phyloP scores from a whole-genome alignment of 2,797 vertebrate genomes.

The Epinephelus awoara region DNA sequence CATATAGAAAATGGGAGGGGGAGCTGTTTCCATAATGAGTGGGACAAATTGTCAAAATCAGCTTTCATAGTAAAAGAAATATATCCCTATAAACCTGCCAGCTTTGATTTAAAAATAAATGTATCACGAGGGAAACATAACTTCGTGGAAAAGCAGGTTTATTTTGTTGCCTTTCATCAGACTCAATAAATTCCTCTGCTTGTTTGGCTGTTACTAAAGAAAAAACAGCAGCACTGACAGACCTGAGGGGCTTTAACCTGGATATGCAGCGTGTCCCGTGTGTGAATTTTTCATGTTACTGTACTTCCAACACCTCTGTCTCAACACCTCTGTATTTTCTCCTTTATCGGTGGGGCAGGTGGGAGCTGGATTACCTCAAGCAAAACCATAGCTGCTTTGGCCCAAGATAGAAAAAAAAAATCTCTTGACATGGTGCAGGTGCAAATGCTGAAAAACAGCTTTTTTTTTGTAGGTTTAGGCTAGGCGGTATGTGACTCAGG shows the following conservation, averaged over 20 bases:
- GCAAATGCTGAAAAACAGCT: conserved; percentile 55
- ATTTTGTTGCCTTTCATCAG: conserved; percentile 27
- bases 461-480: conserved; percentile 47
- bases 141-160: not conserved
- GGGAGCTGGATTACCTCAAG: conserved; percentile 66
- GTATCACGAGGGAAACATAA: not conserved
- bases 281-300: conserved; percentile 65
- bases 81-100: not conserved
- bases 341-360: conserved; percentile 56
- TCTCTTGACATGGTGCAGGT: conserved; percentile 68
- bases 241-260: conserved; percentile 53
- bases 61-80: not conserved
- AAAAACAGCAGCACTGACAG: conserved; percentile 27
- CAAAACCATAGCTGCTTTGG: conserved; percentile 60
- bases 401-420: conserved; percentile 61
- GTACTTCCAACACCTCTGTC: conserved; percentile 48
- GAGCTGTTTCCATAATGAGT: not conserved
- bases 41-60: not conserved
- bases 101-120: not conserved
- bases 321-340: conserved; percentile 54
- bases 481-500: conserved; percentile 54
- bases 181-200: conserved; percentile 1
- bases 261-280: conserved; percentile 58
- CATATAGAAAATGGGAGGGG: conserved; percentile 12
- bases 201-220: conserved; percentile 34